Percentiles rank a stretch among this genome's conserved stretches.
Conservation (phyloP, 1,140 invertebrate genomes). For the Drosophila parabipectinata region DNA sequence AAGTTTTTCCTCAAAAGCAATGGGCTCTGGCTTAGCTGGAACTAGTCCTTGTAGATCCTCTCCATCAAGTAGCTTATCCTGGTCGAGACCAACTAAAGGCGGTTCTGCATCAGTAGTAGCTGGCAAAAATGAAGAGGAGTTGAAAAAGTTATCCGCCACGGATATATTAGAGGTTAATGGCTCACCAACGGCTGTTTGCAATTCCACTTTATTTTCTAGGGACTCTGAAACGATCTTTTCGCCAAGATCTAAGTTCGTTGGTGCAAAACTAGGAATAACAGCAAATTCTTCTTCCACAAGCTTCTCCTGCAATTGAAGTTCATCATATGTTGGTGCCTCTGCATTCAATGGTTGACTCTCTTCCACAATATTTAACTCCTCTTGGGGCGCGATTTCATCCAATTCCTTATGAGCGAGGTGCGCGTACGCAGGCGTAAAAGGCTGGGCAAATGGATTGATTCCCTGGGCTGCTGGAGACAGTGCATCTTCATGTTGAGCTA, state of each 20-base stretch:
- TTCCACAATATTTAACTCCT: neutral
- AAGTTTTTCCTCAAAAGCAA: neutral
- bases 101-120: too few species aligned
- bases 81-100: too few species aligned
- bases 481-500: slow-evolving; percentile 23
- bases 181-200: too few species aligned
- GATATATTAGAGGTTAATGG: too few species aligned
- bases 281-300: slow-evolving; percentile 35
- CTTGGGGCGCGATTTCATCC: neutral
- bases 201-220: too few species aligned
- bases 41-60: too few species aligned
- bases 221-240: slow-evolving; percentile 1
- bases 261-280: neutral
- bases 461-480: slow-evolving; percentile 2
- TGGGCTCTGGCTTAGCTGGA: neutral
- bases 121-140: too few species aligned
- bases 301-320: slow-evolving; percentile 50
- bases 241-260: slow-evolving; percentile 3
- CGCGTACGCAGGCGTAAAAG: slow-evolving; percentile 35
- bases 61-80: too few species aligned
- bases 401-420: slow-evolving; percentile 21
- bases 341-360: neutral
- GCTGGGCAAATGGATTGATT: slow-evolving; percentile 62
- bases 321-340: slow-evolving; percentile 23
- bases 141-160: too few species aligned